Evolutionary conservation across 2,888 invertebrate species (phyloP), one percentile per base, ranked within the genome.

Genomic region (Parochlus steinenii): DNA sequence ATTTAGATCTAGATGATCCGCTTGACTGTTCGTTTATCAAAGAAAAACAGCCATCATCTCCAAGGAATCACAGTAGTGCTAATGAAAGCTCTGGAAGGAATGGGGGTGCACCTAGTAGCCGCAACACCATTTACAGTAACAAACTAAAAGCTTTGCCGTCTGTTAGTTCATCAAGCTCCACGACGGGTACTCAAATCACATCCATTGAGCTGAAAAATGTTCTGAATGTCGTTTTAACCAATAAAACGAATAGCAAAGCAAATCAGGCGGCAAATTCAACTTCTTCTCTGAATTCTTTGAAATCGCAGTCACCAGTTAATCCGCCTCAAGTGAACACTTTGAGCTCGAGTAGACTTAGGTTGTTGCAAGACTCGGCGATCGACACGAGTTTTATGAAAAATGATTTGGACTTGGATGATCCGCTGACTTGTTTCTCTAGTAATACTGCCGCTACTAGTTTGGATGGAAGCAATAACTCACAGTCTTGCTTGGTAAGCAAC

Each of bases 301-400:
- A 25, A 38, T 37, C 30, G 29, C 33, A 12, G 36, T 42, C 36
- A 6, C 14, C 26, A n/a, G 16, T 6, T 23, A 20, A 32, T 28
- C 25, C 34, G 25, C 47, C 46, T 49, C 41, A 48, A 51, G 45
- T 60, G 49, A 47, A 58, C 49, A 54, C 67, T 38, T 64, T 75
- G 47, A 71, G 71, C 51, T 79, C 80, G 40, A 79, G 77, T 55
- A 69, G 78, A 43, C 64, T 83, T 54, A 70, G 77, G 47, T 64
- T 82, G 48, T 65, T 83, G 49, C 82, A 81, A 54, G 82, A 85
- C 62, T 83, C 83, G 39, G 85, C 85, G 85, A 85, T 86, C 50
- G 83, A 85, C 58, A 83, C 85, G 38, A 85, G 85, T 38, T n/a
- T n/a, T n/a, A n/a, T n/a, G n/a, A n/a, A n/a, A n/a, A n/a, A n/a